Evolutionary conservation across 1,140 invertebrate genomes (phyloP).

Genomic region (fruit fly (Drosophila melanogaster)): Release_6_plus_ISO1_MT NT_033777.3:12347001-12347500

Average conservation of each 20-base stretch:
- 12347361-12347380: conserved; percentile 30
- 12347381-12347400: conserved; percentile 36
- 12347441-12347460: conserved; percentile 35
- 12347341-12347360: conserved; percentile 76
- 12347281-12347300: not conserved
- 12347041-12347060: conserved; percentile 37
- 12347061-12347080: conserved; percentile 34
- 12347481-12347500: conserved; percentile 73
- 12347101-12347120: conserved; percentile 61
- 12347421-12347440: conserved; percentile 18
- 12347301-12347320: not conserved
- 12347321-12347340: conserved; percentile 40
- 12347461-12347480: conserved; percentile 55
- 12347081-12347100: conserved; percentile 71
- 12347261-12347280: not conserved
- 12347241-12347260: not conserved
- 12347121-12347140: conserved; percentile 21
- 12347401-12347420: conserved; percentile 62
- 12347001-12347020: conserved; percentile 77
- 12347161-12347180: not conserved
- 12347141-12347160: conserved; percentile 15
- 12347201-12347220: no score
- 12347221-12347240: no score
- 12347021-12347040: conserved; percentile 54
- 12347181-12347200: not conserved